Percentiles rank a stretch among this genome's conserved stretches.
phyloP scores from a whole-genome alignment of 1,140 invertebrate genomes.

The Trichogramma pretiosum region DNA sequence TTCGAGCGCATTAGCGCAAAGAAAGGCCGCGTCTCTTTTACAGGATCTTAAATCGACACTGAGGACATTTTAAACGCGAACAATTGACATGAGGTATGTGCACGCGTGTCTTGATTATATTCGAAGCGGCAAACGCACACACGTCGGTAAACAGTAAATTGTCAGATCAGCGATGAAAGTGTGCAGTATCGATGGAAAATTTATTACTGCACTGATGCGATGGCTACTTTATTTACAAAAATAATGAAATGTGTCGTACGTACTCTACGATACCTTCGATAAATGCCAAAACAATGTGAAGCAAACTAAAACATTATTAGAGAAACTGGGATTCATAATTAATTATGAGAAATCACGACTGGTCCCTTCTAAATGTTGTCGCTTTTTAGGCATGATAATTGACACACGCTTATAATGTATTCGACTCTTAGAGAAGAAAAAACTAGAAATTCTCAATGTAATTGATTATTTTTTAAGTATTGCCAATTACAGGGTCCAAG shows the following conservation, averaged over 20 bases:
- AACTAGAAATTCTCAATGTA: not conserved
- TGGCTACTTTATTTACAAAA: slow-evolving; percentile 16
- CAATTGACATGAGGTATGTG: no score
- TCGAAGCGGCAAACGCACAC: no score
- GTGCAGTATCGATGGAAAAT: no score
- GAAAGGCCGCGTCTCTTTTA: no score
- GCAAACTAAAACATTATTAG: slow-evolving; percentile 8
- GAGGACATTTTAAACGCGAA: no score
- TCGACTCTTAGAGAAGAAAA: slow-evolving; percentile 10
- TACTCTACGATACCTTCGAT: not conserved
- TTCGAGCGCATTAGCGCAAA: no score
- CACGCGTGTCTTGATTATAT: no score
- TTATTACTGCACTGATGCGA: no score
- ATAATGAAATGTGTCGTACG: slow-evolving; percentile 11
- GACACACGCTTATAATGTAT: slow-evolving; percentile 4
- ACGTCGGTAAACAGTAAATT: no score
- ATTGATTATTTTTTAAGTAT: not conserved
- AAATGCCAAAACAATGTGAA: slow-evolving; percentile 1
- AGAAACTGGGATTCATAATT: slow-evolving; percentile 10
- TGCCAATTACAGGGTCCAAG: not conserved
- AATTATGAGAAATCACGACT: slow-evolving; percentile 9
- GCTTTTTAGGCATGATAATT: slow-evolving; percentile 16
- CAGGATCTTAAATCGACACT: no score
- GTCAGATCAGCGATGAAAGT: no score
- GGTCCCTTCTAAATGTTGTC: not conserved